These are phyloP conservation scores for Aricia agestis DNA, from an alignment of 1,140 invertebrate genomes.

Conservation along the genomic window DNA sequence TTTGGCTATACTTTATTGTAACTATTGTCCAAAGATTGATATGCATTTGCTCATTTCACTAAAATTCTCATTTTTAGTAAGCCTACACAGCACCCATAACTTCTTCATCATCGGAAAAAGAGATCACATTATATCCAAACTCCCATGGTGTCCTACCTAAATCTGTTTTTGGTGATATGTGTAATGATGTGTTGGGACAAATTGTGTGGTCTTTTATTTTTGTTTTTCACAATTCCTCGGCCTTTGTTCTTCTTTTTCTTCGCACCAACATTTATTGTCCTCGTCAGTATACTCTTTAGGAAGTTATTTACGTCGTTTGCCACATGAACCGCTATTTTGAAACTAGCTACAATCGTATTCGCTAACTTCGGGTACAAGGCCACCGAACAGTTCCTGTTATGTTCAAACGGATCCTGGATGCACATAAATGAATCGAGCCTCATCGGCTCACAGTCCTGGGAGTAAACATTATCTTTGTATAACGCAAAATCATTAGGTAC, in stretches of 20 bases:
- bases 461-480: conserved; percentile 65
- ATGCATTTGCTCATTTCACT: not conserved
- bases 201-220: not conserved
- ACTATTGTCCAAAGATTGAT: too few species aligned
- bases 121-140: not conserved
- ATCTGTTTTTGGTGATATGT: not conserved
- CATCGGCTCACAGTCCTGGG: conserved; percentile 42
- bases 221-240: not conserved
- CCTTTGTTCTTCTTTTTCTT: conserved; percentile 3
- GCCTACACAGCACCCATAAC: not conserved
- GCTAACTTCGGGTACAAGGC: conserved; percentile 44
- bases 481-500: conserved; percentile 46
- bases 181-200: not conserved
- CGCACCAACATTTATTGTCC: not conserved
- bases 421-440: conserved; percentile 69
- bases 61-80: not conserved
- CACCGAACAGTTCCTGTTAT: conserved; percentile 74
- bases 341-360: conserved; percentile 27
- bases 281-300: conserved; percentile 29
- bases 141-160: not conserved
- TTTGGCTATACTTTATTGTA: too few species aligned
- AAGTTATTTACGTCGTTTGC: conserved; percentile 28
- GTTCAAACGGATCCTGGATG: conserved; percentile 81
- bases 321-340: conserved; percentile 29
- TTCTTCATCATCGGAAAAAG: not conserved